phyloP scores from a whole-genome alignment of 2,797 vertebrate genomes.

The Sitta carolinensis region DNA sequence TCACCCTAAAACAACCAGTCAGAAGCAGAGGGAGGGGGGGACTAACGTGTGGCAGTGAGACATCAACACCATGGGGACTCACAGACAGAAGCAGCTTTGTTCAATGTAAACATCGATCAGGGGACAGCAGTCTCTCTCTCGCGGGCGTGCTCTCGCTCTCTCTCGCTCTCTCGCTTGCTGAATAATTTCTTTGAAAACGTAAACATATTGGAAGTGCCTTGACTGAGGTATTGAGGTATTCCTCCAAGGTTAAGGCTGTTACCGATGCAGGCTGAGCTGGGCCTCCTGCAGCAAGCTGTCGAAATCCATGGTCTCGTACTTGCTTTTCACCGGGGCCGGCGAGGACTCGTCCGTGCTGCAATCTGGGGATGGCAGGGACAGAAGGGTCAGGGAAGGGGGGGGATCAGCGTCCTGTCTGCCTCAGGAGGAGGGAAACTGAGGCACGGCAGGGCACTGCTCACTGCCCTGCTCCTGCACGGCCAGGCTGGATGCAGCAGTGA shows the following conservation, averaged over 20 bases:
- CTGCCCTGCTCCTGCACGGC: background rate
- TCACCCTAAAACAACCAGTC: conserved; percentile 72
- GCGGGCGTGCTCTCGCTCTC: conserved; percentile 68
- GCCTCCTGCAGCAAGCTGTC: conserved; percentile 98
- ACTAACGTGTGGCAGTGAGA: conserved; percentile 81
- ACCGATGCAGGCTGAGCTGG: conserved; percentile 96
- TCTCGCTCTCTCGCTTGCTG: conserved; percentile 76
- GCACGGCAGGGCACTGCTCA: background rate
- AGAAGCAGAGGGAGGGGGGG: conserved; percentile 70
- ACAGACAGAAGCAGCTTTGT: conserved; percentile 88
- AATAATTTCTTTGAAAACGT: conserved; percentile 94
- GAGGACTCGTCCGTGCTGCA: conserved; percentile 80
- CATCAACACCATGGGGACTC: conserved; percentile 83
- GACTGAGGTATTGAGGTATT: conserved; percentile 92
- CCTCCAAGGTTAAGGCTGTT: conserved; percentile 86
- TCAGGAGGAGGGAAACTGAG: background rate
- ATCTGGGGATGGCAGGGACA: conserved; percentile 63
- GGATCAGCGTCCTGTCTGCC: accelerated
- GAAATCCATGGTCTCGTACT: conserved; percentile 98
- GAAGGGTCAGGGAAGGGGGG: background rate
- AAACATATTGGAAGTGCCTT: conserved; percentile 98
- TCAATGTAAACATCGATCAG: conserved; percentile 85
- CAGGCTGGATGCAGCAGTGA: accelerated
- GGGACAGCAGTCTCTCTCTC: conserved; percentile 80
- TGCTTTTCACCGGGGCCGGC: conserved; percentile 89